phyloP scores from a whole-genome alignment of 2,797 vertebrate species.

The Dendrocincla fuliginosa region DNA sequence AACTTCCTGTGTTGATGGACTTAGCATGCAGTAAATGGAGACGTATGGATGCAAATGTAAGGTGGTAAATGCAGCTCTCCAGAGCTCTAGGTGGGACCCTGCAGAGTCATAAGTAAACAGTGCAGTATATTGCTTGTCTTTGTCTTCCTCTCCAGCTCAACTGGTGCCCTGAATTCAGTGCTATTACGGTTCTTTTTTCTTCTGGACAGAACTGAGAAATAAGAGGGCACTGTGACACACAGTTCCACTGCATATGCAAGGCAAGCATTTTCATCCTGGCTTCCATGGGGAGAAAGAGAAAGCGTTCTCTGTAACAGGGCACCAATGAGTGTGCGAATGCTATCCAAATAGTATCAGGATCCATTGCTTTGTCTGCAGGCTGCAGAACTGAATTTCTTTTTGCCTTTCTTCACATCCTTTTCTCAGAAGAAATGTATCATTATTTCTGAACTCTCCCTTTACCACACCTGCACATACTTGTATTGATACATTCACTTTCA shows the following conservation, averaged over 20 bases:
- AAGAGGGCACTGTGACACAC: neutral
- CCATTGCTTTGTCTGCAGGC: neutral
- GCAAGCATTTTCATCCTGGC: neutral
- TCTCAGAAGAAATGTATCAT: neutral
- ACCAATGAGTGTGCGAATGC: neutral
- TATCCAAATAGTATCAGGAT: neutral
- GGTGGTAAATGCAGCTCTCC: neutral
- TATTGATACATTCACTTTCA: neutral
- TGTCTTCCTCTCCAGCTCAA: neutral
- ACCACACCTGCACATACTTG: neutral
- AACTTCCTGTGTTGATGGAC: slow-evolving; percentile 53
- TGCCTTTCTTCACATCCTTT: neutral
- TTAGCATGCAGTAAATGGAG: slow-evolving; percentile 1
- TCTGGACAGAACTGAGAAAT: neutral
- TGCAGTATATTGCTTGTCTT: neutral
- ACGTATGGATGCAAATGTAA: neutral
- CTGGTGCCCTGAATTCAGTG: neutral
- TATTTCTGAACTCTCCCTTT: neutral
- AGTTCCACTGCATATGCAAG: neutral
- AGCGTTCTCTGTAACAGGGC: neutral
- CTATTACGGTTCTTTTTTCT: neutral
- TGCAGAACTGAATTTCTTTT: neutral
- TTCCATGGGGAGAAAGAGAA: neutral
- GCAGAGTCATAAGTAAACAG: neutral
- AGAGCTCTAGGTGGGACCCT: neutral